phyloP scores from a whole-genome alignment of 2,797 vertebrate species.

The Darevskia nairensis region DNA sequence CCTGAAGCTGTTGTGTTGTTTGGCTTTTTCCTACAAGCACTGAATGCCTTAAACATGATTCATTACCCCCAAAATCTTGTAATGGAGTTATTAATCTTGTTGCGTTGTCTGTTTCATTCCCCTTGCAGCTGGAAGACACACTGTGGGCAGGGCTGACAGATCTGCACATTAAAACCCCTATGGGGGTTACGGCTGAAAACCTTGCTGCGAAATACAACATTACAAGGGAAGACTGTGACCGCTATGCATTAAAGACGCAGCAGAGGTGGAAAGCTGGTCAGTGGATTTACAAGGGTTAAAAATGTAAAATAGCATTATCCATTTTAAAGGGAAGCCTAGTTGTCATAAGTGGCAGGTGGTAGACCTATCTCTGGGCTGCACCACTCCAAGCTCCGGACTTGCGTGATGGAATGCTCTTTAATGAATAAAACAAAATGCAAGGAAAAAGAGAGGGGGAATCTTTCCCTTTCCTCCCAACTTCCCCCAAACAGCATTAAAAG shows the following conservation, averaged over 20 bases:
- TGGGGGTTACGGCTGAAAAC: constrained; percentile 97
- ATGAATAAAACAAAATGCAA: neutral
- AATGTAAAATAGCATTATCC: fast-evolving
- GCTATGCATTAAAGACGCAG: constrained; percentile 87
- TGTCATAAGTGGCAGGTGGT: neutral
- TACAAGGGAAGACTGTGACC: constrained; percentile 90
- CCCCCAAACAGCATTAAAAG: neutral
- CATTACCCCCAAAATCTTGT: neutral
- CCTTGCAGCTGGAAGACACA: constrained; percentile 89
- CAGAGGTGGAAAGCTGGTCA: constrained; percentile 94
- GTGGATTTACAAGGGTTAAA: constrained; percentile 13
- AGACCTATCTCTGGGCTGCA: neutral
- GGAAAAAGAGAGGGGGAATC: neutral
- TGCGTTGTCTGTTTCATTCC: neutral
- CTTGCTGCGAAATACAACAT: constrained; percentile 90
- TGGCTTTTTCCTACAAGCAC: neutral
- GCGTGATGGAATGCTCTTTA: neutral
- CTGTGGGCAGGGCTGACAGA: constrained; percentile 92
- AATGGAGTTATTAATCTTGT: neutral
- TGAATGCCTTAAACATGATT: too few species aligned
- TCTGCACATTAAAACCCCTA: constrained; percentile 86
- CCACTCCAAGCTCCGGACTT: neutral
- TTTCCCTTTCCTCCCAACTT: neutral
- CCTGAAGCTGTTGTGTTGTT: neutral
- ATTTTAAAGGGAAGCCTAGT: neutral